Evolutionary conservation across 2,888 invertebrate species (phyloP).

Genomic region (Entomobrya proxima): DNA sequence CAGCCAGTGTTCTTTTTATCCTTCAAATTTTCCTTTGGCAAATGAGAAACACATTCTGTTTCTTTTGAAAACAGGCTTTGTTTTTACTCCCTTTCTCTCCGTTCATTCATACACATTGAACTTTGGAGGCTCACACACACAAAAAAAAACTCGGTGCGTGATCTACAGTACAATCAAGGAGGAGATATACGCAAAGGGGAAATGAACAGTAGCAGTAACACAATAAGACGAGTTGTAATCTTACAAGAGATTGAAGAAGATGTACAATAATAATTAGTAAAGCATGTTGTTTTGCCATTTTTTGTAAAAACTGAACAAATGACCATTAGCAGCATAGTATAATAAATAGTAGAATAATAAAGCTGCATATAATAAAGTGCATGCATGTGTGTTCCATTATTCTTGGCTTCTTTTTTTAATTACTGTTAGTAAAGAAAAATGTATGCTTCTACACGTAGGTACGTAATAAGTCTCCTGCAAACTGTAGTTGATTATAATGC

Average conservation of each 20-base stretch:
- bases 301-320: not conserved
- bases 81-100: not conserved
- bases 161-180: not conserved
- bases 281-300: not conserved
- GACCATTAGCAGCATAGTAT: not conserved
- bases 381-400: not conserved
- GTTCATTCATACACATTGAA: not conserved
- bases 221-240: conserved; percentile 4
- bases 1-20: not conserved
- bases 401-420: conserved; percentile 8
- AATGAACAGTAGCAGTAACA: not conserved
- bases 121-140: not conserved
- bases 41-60: conserved; percentile 15
- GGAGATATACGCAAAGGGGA: too few species aligned
- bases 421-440: not conserved
- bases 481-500: not conserved
- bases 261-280: conserved; percentile 25
- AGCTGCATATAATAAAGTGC: not conserved
- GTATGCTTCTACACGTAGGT: not conserved
- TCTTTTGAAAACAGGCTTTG: not conserved
- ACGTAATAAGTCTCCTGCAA: not conserved
- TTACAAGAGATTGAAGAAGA: not conserved
- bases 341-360: not conserved
- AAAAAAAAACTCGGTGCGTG: not conserved
- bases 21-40: conserved; percentile 19